A percentile compares a stretch with the other conserved stretches of the same genome.
Evolutionary conservation across 2,888 invertebrate genomes (phyloP).

Genomic region (Merodon equestris): DNA sequence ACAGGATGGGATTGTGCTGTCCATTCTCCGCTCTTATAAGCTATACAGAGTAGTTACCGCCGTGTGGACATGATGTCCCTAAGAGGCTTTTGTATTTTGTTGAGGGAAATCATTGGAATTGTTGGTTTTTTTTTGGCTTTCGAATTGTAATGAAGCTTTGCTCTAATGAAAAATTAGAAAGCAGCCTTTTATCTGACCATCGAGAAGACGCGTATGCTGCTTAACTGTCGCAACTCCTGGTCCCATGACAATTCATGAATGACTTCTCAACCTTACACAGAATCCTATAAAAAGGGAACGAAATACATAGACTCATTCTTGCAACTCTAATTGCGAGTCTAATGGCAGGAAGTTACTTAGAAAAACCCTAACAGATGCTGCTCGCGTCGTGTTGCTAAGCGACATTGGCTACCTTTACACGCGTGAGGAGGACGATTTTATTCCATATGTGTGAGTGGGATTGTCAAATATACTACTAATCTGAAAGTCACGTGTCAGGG

Average conservation of each 20-base stretch:
- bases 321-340: too few relatives aligned
- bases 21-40: not conserved
- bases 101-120: not conserved
- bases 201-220: not conserved
- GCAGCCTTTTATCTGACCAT: constrained; percentile 38
- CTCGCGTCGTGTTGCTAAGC: too few relatives aligned
- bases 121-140: constrained; percentile 39
- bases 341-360: too few relatives aligned
- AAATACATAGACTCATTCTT: too few relatives aligned
- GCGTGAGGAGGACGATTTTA: too few relatives aligned
- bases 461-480: too few relatives aligned
- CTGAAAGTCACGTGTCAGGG: too few relatives aligned
- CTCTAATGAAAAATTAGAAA: not conserved
- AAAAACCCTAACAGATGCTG: too few relatives aligned
- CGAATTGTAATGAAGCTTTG: constrained; percentile 37
- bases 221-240: not conserved
- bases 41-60: constrained; percentile 1
- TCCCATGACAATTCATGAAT: not conserved
- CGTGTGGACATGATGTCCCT: constrained; percentile 14
- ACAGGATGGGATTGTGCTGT: not conserved
- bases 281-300: too few relatives aligned
- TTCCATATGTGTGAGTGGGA: too few relatives aligned
- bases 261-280: too few relatives aligned
- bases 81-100: constrained; percentile 40
- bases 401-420: too few relatives aligned